Conservation (phyloP, 2,888 invertebrate species). For the Rhagonycha fulva region DNA sequence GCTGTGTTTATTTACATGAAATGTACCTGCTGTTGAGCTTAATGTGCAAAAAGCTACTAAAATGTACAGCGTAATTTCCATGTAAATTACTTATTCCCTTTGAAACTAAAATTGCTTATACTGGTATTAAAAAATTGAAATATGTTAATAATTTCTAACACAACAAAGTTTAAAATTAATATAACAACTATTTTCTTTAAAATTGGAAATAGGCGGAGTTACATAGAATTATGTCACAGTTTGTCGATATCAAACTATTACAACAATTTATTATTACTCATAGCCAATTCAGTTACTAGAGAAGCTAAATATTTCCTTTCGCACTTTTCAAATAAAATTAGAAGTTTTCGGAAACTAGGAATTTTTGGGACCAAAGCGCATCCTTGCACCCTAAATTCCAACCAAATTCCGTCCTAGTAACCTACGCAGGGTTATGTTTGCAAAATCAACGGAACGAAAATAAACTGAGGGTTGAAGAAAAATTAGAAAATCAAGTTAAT, state of each 20-base stretch:
- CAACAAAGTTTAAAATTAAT: background rate
- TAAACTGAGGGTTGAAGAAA: no score
- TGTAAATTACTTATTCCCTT: background rate
- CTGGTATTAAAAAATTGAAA: background rate
- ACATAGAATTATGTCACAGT: background rate
- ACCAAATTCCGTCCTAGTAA: background rate
- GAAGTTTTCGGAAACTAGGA: background rate
- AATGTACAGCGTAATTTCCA: background rate
- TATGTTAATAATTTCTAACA: background rate
- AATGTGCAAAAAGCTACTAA: background rate
- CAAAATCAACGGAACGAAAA: no score
- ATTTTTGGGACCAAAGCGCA: background rate
- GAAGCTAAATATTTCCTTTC: background rate
- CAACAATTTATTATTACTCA: background rate
- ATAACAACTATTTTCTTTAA: background rate
- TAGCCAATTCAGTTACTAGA: background rate
- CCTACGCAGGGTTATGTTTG: no score
- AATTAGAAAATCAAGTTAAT: no score
- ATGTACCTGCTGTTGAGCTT: background rate
- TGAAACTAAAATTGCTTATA: background rate
- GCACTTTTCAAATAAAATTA: background rate
- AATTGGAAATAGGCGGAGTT: background rate
- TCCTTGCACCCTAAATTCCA: background rate
- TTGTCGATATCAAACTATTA: no score
- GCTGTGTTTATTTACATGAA: background rate